phyloP scores from a whole-genome alignment of 2,113 vertebrate genomes.

The Lontra canadensis region DNA sequence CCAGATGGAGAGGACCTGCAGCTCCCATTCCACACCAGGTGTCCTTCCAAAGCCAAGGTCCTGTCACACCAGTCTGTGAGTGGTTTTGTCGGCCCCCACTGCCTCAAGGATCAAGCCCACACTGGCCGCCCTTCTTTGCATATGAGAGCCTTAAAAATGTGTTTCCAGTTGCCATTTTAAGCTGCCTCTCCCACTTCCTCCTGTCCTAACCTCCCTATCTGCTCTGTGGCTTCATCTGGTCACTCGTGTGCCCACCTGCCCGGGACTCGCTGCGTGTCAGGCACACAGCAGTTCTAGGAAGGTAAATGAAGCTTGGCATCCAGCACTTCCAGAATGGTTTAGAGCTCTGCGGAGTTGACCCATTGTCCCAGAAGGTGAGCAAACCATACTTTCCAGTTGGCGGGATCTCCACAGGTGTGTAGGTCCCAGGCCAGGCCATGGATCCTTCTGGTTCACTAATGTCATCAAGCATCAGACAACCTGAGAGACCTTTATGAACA shows the following conservation, averaged over 20 bases:
- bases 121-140: rapidly evolving
- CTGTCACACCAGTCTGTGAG: rapidly evolving
- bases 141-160: rapidly evolving
- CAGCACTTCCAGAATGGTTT: rapidly evolving
- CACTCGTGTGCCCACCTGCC: rapidly evolving
- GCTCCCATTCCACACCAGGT: background rate
- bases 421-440: rapidly evolving
- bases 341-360: rapidly evolving
- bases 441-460: background rate
- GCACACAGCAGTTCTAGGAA: rapidly evolving
- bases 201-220: background rate
- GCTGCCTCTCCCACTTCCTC: rapidly evolving
- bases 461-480: rapidly evolving
- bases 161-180: too few relatives aligned
- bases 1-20: rapidly evolving
- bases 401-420: rapidly evolving
- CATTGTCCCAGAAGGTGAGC: rapidly evolving
- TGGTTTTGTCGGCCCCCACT: rapidly evolving
- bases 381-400: rapidly evolving
- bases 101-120: background rate
- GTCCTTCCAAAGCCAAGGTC: background rate
- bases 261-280: rapidly evolving
- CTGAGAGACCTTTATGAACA: background rate
- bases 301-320: rapidly evolving
- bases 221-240: rapidly evolving